These are phyloP conservation scores for Psilanteris sp. DNA, from an alignment of 1,140 invertebrate genomes.

Conservation along the genomic window DNA sequence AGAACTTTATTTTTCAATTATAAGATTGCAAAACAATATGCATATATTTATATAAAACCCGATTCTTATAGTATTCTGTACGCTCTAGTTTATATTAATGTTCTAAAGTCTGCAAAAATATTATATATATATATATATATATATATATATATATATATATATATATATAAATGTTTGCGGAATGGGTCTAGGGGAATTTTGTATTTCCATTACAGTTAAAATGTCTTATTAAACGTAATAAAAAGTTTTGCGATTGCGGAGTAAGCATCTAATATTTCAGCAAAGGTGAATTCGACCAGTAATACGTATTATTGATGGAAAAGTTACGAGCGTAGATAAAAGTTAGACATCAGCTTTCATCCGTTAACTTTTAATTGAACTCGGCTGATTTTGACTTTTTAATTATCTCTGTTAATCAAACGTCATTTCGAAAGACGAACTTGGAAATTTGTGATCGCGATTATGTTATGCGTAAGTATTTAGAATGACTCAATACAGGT, in stretches of 20 bases:
- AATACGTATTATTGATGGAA: conserved; percentile 38
- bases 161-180: conserved; percentile 30
- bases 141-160: no score
- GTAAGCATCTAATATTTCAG: conserved; percentile 50
- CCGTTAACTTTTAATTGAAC: conserved; percentile 31
- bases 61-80: no score
- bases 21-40: no score
- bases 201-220: conserved; percentile 42
- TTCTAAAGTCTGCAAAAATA: no score
- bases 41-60: no score
- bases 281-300: conserved; percentile 13
- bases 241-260: conserved; percentile 39
- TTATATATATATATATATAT: no score
- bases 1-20: no score
- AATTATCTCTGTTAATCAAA: conserved; percentile 21
- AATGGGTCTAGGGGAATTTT: conserved; percentile 13
- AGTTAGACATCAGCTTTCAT: conserved; percentile 27
- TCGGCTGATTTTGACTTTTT: conserved; percentile 22
- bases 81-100: no score
- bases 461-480: no score
- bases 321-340: conserved; percentile 23
- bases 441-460: background rate
- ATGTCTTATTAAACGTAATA: conserved; percentile 51
- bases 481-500: no score
- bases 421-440: conserved; percentile 11